Conservation (phyloP, 2,113 vertebrate genomes). For the Ictidomys tridecemlineatus region DNA sequence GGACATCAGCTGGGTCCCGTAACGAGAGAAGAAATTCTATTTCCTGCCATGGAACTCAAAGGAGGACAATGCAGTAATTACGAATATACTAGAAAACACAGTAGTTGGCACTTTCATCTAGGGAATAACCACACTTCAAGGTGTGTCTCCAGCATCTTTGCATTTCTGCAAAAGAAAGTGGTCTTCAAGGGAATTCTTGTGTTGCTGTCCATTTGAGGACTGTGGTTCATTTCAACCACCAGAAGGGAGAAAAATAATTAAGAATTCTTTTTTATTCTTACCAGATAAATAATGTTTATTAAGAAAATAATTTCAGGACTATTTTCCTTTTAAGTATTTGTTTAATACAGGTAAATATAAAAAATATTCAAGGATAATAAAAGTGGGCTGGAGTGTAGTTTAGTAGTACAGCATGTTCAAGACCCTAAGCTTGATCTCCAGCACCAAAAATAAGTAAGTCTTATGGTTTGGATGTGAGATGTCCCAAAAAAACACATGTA, state of each 20-base stretch:
- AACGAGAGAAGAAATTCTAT: constrained; percentile 91
- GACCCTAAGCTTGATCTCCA: background rate
- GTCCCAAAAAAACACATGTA: no score
- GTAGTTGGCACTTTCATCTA: constrained; percentile 85
- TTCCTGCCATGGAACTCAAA: constrained; percentile 91
- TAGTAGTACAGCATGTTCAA: background rate
- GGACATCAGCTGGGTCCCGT: constrained; percentile 87
- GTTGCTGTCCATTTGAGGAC: no score
- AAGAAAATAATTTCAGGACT: background rate
- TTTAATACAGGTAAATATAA: background rate
- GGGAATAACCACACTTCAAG: background rate
- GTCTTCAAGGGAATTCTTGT: background rate
- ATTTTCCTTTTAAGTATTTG: constrained; percentile 13
- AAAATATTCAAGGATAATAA: no score
- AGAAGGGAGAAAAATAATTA: background rate
- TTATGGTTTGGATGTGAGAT: no score
- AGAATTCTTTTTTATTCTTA: background rate
- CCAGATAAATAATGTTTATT: background rate
- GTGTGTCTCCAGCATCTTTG: constrained; percentile 62
- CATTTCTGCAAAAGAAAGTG: background rate
- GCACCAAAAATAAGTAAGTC: background rate
- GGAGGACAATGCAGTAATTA: constrained; percentile 78
- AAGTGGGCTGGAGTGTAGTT: background rate
- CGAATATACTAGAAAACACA: constrained; percentile 83
- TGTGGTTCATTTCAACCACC: background rate